phyloP scores from a whole-genome alignment of 2,797 vertebrate species.

The Hydrophis major region DNA sequence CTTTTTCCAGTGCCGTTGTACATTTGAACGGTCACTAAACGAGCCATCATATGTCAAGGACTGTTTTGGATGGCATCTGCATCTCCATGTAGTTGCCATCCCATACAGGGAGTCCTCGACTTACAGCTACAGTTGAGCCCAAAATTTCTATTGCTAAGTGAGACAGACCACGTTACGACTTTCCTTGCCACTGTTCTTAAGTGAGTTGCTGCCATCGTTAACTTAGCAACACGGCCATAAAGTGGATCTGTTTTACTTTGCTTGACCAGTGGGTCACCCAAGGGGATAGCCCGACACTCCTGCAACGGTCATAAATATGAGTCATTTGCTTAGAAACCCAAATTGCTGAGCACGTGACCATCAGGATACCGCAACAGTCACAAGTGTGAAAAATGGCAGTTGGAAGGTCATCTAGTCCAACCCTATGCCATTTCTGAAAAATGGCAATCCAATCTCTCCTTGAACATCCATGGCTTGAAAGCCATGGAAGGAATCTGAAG shows the following conservation, averaged over 20 bases:
- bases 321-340: not conserved
- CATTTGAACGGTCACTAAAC: no score
- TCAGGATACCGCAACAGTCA: no score
- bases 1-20: no score
- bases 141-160: not conserved
- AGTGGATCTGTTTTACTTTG: not conserved
- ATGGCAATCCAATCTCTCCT: no score
- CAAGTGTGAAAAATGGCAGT: not conserved
- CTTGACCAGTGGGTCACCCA: not conserved
- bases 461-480: not conserved
- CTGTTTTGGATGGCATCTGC: no score
- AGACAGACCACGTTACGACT: not conserved
- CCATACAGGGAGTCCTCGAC: no score
- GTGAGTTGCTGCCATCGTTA: accelerated
- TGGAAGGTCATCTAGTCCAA: no score
- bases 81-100: no score
- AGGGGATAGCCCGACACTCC: not conserved
- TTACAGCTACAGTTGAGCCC: no score
- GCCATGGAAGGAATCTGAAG: not conserved
- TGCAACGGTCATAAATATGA: not conserved
- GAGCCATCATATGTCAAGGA: no score
- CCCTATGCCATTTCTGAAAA: no score
- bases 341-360: not conserved
- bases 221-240: not conserved
- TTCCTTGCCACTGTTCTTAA: not conserved